A percentile compares a stretch with the other conserved stretches of the same genome.
Conservation (phyloP, 2,113 vertebrate genomes). For the Sylvilagus bachmani region DNA sequence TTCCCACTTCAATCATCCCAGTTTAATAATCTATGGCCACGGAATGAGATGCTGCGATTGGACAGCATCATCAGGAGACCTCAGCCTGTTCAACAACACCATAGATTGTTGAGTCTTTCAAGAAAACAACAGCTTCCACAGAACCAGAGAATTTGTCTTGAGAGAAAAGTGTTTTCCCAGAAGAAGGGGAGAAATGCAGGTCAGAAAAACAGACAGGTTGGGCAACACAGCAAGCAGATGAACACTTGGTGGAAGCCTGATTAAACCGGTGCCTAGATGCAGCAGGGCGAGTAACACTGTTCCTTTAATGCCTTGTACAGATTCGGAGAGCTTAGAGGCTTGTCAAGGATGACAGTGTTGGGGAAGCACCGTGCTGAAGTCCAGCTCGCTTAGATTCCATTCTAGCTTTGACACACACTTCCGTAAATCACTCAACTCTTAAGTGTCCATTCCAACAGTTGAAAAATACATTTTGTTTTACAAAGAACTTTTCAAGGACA, state of each 20-base stretch:
- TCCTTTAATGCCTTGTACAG: neutral
- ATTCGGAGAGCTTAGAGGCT: neutral
- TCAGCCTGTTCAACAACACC: neutral
- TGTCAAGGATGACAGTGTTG: neutral
- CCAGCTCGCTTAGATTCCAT: neutral
- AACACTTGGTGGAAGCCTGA: neutral
- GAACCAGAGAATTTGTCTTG: conserved; percentile 1
- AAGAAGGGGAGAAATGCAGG: neutral
- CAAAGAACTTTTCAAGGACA: neutral
- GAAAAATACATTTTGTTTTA: neutral
- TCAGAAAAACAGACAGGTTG: neutral
- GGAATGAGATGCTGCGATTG: neutral
- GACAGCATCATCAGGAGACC: neutral
- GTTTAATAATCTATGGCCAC: neutral
- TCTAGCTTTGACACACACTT: too few species aligned
- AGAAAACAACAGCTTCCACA: neutral
- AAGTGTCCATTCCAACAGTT: neutral
- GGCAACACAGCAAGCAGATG: neutral
- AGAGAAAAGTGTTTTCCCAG: neutral
- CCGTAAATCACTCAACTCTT: neutral
- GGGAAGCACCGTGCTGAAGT: neutral
- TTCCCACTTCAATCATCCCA: neutral
- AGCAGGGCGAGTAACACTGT: neutral
- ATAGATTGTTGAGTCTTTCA: neutral
- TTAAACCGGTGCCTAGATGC: neutral